Evolutionary conservation across 2,113 vertebrate genomes (phyloP).

Genomic region (Barbus barbus): DNA sequence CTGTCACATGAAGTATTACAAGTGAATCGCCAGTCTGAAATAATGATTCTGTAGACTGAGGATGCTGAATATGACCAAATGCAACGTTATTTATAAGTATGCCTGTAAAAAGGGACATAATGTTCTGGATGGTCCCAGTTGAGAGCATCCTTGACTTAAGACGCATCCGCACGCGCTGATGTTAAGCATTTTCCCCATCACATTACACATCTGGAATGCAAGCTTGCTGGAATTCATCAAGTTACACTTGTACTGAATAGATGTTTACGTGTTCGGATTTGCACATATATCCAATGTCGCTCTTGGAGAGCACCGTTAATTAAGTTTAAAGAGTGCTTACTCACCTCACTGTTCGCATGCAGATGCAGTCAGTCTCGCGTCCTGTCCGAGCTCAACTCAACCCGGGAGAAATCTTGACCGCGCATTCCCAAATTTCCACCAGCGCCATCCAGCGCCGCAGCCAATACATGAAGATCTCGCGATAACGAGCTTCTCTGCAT

Average conservation of each 20-base stretch:
- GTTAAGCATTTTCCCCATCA: slow-evolving; percentile 17
- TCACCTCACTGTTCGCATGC: slow-evolving; percentile 45
- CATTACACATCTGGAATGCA: slow-evolving; percentile 45
- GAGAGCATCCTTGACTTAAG: slow-evolving; percentile 20
- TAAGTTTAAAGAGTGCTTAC: slow-evolving; percentile 54
- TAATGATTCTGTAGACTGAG: not conserved
- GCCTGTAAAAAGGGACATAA: slow-evolving; percentile 12
- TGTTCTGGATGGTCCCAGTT: slow-evolving; percentile 2
- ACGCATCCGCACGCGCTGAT: slow-evolving; percentile 8
- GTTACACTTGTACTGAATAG: slow-evolving; percentile 25
- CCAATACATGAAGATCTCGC: slow-evolving; percentile 51
- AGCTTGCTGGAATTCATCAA: slow-evolving; percentile 26
- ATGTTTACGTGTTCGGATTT: not conserved
- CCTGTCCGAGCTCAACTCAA: slow-evolving; percentile 51
- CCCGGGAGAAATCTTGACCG: slow-evolving; percentile 36
- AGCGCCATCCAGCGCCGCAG: slow-evolving; percentile 60
- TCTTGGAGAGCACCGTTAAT: too few relatives aligned
- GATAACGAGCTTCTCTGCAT: slow-evolving; percentile 1
- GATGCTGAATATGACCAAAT: slow-evolving; percentile 45
- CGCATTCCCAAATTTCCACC: slow-evolving; percentile 50
- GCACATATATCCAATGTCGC: not conserved
- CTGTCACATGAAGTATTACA: not conserved
- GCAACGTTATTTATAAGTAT: slow-evolving; percentile 4
- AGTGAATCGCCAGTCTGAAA: not conserved
- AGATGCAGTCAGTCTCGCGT: slow-evolving; percentile 41